These are phyloP conservation scores for Addax nasomaculatus DNA, from an alignment of 2,113 vertebrate species.

Conservation along the genomic window DNA sequence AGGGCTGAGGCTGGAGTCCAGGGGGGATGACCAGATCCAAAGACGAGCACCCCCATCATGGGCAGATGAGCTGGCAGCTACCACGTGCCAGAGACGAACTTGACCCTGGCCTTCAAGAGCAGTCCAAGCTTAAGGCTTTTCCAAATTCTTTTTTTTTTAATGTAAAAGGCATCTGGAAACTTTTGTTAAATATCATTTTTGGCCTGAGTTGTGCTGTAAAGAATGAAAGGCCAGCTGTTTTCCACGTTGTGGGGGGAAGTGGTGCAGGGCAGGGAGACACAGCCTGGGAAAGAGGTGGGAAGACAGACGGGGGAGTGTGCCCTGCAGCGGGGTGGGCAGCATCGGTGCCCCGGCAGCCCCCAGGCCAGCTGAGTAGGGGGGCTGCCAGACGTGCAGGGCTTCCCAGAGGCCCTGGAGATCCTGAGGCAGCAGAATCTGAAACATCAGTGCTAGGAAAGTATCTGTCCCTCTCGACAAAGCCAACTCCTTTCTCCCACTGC, in stretches of 20 bases:
- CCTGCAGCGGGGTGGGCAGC: not conserved
- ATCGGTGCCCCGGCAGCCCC: fast-evolving
- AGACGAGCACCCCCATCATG: fast-evolving
- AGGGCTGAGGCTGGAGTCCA: not conserved
- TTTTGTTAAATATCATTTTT: not conserved
- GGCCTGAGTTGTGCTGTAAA: not conserved
- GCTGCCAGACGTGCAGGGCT: fast-evolving
- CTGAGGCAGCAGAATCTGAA: not conserved
- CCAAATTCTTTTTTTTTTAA: not conserved
- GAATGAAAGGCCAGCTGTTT: not conserved
- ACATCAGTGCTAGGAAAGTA: not conserved
- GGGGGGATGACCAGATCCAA: not conserved
- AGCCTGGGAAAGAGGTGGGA: not conserved
- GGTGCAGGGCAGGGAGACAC: not conserved
- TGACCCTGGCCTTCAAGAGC: not conserved
- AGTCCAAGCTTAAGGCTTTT: not conserved
- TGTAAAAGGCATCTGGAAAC: not conserved
- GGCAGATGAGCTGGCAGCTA: not conserved
- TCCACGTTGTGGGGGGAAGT: not conserved
- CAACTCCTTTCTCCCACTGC: not conserved
- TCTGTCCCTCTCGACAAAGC: not conserved
- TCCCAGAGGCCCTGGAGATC: not conserved
- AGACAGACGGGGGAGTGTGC: fast-evolving
- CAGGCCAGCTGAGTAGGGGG: no score
- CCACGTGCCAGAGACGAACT: not conserved